These are phyloP conservation scores for Drosophila repleta DNA, from an alignment of 1,140 invertebrate species.

Conservation along the genomic window DNA sequence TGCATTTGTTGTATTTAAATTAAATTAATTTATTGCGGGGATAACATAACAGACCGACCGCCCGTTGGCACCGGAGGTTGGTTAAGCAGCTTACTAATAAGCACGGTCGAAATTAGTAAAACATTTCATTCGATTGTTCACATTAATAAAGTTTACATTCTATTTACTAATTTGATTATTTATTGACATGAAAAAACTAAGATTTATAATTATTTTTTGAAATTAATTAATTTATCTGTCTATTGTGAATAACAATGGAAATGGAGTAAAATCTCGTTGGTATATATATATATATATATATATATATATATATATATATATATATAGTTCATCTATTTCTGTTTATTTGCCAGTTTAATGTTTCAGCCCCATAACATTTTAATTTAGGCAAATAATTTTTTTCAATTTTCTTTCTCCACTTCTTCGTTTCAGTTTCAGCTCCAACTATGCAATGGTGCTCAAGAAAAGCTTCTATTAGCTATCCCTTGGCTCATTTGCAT, in stretches of 20 bases:
- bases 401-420: background rate
- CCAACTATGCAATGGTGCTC: slow-evolving; percentile 1
- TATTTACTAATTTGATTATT: slow-evolving; percentile 2
- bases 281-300: too few species aligned
- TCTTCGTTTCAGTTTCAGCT: slow-evolving; percentile 2
- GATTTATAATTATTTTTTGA: background rate
- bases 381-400: slow-evolving; percentile 8
- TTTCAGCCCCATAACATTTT: background rate
- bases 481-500: slow-evolving; percentile 7
- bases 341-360: background rate
- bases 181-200: background rate
- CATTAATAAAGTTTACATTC: background rate
- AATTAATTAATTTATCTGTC: background rate
- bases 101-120: background rate
- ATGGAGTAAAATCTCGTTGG: too few species aligned
- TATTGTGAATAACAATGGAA: too few species aligned
- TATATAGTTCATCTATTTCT: too few species aligned
- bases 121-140: background rate
- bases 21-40: slow-evolving; percentile 9
- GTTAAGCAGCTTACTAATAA: background rate
- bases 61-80: background rate
- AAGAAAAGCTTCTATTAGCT: background rate
- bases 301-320: too few species aligned
- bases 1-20: slow-evolving; percentile 34
- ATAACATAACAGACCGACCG: background rate